These are phyloP conservation scores for Epistrophe eligans DNA, from an alignment of 2,888 invertebrate genomes.

Conservation along the genomic window DNA sequence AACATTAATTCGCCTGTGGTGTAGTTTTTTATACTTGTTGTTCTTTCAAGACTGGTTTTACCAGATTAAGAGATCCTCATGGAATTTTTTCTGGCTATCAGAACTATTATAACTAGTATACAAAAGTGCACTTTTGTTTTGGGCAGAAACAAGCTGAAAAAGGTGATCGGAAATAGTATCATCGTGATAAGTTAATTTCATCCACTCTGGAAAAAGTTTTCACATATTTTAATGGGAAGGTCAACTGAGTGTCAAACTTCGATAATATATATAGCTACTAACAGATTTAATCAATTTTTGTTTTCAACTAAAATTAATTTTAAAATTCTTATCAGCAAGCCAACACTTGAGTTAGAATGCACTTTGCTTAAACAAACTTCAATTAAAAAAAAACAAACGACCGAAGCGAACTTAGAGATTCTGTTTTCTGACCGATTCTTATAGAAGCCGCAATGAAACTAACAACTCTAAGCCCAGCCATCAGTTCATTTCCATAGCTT, in stretches of 20 bases:
- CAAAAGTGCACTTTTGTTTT: not conserved
- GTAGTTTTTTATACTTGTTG: not conserved
- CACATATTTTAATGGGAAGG: not conserved
- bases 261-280: not conserved
- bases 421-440: constrained; percentile 70
- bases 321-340: constrained; percentile 1
- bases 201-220: not conserved
- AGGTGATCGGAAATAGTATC: not conserved
- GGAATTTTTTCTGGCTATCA: constrained; percentile 41
- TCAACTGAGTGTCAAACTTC: constrained; percentile 13
- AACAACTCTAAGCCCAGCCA: constrained; percentile 44
- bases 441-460: constrained; percentile 73
- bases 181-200: not conserved
- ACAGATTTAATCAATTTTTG: not conserved
- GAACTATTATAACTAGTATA: not conserved
- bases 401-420: constrained; percentile 10
- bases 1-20: constrained; percentile 21
- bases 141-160: not conserved
- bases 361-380: constrained; percentile 15
- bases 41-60: constrained; percentile 57
- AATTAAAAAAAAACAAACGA: constrained; percentile 4
- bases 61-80: constrained; percentile 38
- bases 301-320: not conserved
- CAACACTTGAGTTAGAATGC: not conserved
- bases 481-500: constrained; percentile 48